Percentiles rank a stretch among this genome's conserved stretches.
These are phyloP conservation scores for Spodoptera frugiperda DNA, from an alignment of 1,140 invertebrate genomes.

Conservation along the genomic window DNA sequence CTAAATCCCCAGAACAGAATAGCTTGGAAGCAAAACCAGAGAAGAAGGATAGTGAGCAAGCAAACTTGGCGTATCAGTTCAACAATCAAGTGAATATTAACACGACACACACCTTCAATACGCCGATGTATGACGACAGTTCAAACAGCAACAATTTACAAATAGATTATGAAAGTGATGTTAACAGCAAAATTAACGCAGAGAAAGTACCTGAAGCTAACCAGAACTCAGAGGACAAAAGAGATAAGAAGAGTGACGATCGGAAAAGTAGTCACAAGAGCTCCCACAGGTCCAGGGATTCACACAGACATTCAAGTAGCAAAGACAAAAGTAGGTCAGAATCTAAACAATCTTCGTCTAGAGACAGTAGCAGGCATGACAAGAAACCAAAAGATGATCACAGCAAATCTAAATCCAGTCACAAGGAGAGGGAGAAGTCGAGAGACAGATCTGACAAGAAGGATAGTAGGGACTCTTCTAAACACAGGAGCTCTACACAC, in stretches of 20 bases:
- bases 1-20: conserved; percentile 66
- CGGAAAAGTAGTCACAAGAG: conserved; percentile 77
- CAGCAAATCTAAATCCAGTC: conserved; percentile 77
- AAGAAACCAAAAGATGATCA: conserved; percentile 78
- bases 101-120: conserved; percentile 74
- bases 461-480: conserved; percentile 81
- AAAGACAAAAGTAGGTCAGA: conserved; percentile 80
- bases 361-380: conserved; percentile 74
- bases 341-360: conserved; percentile 78
- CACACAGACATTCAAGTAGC: conserved; percentile 75
- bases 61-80: conserved; percentile 71
- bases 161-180: conserved; percentile 81
- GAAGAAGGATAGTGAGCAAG: conserved; percentile 70
- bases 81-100: conserved; percentile 77
- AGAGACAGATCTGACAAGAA: conserved; percentile 73
- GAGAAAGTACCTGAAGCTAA: conserved; percentile 64
- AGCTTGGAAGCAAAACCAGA: conserved; percentile 62
- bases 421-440: conserved; percentile 79
- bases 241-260: conserved; percentile 70
- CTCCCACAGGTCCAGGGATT: conserved; percentile 78
- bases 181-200: conserved; percentile 76
- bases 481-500: conserved; percentile 72
- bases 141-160: conserved; percentile 79
- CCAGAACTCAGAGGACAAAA: conserved; percentile 73
- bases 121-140: conserved; percentile 78